Evolutionary conservation across 2,797 vertebrate species (phyloP), one percentile per base, ranked within the genome.

Genomic region (Tenualosa thibaudeaui): DNA sequence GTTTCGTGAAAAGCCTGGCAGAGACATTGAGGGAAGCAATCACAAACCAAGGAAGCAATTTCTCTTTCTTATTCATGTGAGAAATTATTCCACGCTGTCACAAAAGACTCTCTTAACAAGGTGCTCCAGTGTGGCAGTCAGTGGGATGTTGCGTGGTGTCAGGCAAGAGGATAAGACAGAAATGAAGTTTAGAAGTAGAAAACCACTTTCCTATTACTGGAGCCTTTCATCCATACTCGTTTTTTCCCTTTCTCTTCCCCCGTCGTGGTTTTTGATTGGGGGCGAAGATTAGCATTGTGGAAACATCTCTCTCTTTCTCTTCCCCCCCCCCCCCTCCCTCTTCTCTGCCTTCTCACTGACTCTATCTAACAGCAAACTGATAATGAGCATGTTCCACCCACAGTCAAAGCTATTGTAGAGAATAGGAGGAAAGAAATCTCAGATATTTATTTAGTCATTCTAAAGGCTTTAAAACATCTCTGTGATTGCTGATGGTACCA

Each of bases 41-140:
- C 93, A 93, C 89, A 93, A 93, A 93, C 91, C 91, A 90, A 91
- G 91, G 92, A 93, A 94, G 94, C 93, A 93, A 94, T 94, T 94
- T 94, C 91, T 93, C 92, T 93, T 92, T 94, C 92, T 93, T 94
- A 94, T 94, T 94, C 92, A 93, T 94, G 93, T 94, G 93, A 94
- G 92, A 93, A 94, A 93, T 93, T 89, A 93, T 94, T 93, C 91
- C 68, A 82, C 85, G 92, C 92, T 92, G 92, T 92, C 93, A 94
- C 93, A 95, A 94, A 94, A 94, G 94, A 93, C 91, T 92, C 88
- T 91, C 92, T 40, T 94, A 93, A 94, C 93, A 93, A 94, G 93
- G 92, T 93, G 93, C 93, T 94, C 93, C 92, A 94, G 93, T 93
- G 92, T 93, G 92, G 90, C 86, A 91, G 91, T 89, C 91, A 91